Evolutionary conservation across 2,113 vertebrate genomes (phyloP).

Genomic region (Vulpes lagopus): DNA sequence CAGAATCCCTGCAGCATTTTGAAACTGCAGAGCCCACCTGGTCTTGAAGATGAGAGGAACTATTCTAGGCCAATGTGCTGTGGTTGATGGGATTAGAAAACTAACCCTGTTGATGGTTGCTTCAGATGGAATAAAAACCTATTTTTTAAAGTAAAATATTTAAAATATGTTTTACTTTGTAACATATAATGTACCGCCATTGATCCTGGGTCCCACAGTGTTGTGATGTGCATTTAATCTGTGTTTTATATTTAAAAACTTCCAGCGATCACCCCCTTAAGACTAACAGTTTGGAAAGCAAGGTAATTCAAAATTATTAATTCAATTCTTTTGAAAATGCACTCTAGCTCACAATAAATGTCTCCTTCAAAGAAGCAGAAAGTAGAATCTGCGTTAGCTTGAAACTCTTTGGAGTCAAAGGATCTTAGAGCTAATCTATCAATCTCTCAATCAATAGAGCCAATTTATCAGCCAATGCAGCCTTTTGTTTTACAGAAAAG

Average conservation of each 20-base stretch:
- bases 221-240: not conserved
- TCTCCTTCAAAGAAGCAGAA: conserved; percentile 4
- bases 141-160: not conserved
- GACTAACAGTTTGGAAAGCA: not conserved
- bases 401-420: not conserved
- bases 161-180: not conserved
- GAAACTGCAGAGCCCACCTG: not conserved
- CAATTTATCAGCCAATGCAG: not conserved
- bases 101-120: not conserved
- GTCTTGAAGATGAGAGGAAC: not conserved
- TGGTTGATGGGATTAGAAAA: not conserved
- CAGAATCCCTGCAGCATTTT: not conserved
- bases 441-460: not conserved
- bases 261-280: not conserved
- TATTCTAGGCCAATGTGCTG: not conserved
- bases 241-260: not conserved
- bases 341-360: not conserved
- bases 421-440: not conserved
- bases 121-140: not conserved
- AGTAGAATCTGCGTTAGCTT: not conserved
- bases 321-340: not conserved
- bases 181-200: no score
- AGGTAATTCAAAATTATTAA: not conserved
- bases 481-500: not conserved
- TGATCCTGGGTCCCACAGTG: not conserved